A percentile compares a stretch with the other conserved stretches of the same genome.
Conservation (phyloP, 2,797 vertebrate genomes). For the Sandelia bainsii region DNA sequence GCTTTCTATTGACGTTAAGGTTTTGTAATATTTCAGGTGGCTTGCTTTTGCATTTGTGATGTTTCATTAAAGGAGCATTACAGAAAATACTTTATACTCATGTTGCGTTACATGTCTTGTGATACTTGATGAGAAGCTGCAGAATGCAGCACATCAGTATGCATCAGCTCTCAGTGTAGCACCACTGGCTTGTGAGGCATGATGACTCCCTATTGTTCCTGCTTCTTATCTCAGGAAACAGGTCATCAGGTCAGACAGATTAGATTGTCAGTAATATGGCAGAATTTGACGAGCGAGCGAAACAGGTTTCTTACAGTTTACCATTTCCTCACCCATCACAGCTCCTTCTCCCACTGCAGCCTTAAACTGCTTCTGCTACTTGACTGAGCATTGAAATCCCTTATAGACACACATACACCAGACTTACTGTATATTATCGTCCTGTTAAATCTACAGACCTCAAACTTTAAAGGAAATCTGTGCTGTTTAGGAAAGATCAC, state of each 20-base stretch:
- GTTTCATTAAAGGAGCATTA: not conserved
- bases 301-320: slow-evolving; percentile 70
- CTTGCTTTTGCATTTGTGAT: not conserved
- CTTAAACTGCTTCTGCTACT: slow-evolving; percentile 5
- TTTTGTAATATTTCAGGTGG: too few relatives aligned
- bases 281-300: slow-evolving; percentile 72
- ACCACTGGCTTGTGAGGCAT: slow-evolving; percentile 5
- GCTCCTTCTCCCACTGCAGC: not conserved
- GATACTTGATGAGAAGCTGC: too few relatives aligned
- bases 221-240: slow-evolving; percentile 67
- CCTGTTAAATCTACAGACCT: not conserved
- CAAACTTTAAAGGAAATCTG: not conserved
- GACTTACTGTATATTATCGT: too few relatives aligned
- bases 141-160: too few relatives aligned
- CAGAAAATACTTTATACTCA: too few relatives aligned
- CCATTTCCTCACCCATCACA: slow-evolving; percentile 50
- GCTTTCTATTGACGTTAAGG: too few relatives aligned
- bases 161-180: slow-evolving; percentile 13
- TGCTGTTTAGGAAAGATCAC: not conserved
- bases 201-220: slow-evolving; percentile 58
- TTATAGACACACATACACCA: too few relatives aligned
- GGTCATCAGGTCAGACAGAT: slow-evolving; percentile 80
- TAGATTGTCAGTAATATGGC: slow-evolving; percentile 71
- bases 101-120: too few relatives aligned
- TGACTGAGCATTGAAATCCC: not conserved